Evolutionary conservation across 2,113 vertebrate genomes (phyloP).

Genomic region (Cynocephalus volans): DNA sequence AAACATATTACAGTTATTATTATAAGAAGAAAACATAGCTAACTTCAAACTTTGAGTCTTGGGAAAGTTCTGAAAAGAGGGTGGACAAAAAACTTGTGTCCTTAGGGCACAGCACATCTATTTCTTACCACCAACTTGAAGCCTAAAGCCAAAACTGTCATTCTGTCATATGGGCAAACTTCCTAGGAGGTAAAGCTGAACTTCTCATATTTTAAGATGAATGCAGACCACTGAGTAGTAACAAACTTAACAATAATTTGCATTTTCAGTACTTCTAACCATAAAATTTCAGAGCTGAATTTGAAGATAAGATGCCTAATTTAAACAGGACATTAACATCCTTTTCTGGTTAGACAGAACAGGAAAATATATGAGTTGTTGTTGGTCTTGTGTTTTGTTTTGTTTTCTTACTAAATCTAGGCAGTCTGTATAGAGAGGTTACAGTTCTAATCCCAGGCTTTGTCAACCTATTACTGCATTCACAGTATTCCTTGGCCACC

Average conservation of each 20-base stretch:
- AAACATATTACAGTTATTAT: not conserved
- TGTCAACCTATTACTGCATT: not conserved
- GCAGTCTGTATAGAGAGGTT: not conserved
- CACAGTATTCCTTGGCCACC: no score
- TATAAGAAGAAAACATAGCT: slow-evolving; percentile 13
- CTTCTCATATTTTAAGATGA: not conserved
- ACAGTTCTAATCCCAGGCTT: not conserved
- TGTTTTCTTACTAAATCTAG: not conserved
- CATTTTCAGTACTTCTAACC: slow-evolving; percentile 45
- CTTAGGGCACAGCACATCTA: slow-evolving; percentile 1
- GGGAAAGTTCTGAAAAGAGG: slow-evolving; percentile 23
- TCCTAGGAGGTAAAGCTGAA: slow-evolving; percentile 38
- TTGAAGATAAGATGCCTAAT: not conserved
- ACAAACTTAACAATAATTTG: slow-evolving; percentile 50
- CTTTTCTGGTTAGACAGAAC: not conserved
- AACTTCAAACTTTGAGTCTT: slow-evolving; percentile 37
- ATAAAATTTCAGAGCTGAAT: slow-evolving; percentile 17
- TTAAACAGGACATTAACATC: not conserved
- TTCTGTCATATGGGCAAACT: slow-evolving; percentile 64
- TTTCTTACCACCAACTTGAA: slow-evolving; percentile 29
- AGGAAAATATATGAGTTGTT: not conserved
- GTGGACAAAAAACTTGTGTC: not conserved
- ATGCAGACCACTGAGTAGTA: not conserved
- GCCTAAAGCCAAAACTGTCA: slow-evolving; percentile 59
- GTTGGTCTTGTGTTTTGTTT: not conserved